A percentile compares a stretch with the other conserved stretches of the same genome.
phyloP scores from a whole-genome alignment of 2,797 vertebrate genomes.

The Acrossocheilus wenchowensis region DNA sequence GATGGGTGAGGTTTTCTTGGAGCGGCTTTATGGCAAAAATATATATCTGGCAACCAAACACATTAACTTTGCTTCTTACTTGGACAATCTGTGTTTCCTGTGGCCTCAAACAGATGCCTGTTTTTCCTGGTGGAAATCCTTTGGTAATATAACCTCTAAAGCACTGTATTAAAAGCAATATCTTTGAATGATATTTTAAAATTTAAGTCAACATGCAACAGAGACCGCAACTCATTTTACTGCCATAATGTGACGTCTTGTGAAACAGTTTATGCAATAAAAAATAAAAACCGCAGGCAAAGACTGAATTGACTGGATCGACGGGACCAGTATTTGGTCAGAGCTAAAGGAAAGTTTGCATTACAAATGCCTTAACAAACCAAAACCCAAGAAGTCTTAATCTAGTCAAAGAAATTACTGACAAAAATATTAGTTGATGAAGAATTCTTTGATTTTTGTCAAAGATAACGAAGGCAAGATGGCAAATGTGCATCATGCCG shows the following conservation, averaged over 20 bases:
- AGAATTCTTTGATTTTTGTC: neutral
- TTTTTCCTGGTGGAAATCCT: conserved; percentile 21
- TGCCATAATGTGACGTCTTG: neutral
- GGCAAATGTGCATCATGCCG: neutral
- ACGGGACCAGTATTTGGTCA: neutral
- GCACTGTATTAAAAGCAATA: neutral
- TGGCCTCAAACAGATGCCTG: conserved; percentile 26
- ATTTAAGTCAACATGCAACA: conserved; percentile 10
- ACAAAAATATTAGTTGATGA: neutral
- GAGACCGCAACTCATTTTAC: neutral
- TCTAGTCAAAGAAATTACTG: neutral
- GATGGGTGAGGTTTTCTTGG: conserved; percentile 38
- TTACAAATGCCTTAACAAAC: neutral
- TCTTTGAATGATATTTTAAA: neutral
- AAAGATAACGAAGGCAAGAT: neutral
- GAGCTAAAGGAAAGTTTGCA: neutral
- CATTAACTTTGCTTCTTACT: conserved; percentile 7
- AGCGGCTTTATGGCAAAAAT: conserved; percentile 11
- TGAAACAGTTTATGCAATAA: conserved; percentile 13
- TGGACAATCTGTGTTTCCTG: conserved; percentile 17
- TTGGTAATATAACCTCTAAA: conserved; percentile 14
- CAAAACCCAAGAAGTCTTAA: neutral
- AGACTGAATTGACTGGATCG: neutral
- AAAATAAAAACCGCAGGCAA: conserved; percentile 1
- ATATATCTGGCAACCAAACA: conserved; percentile 18